phyloP scores from a whole-genome alignment of 2,113 vertebrate genomes.

The Bambusicola thoracicus region DNA sequence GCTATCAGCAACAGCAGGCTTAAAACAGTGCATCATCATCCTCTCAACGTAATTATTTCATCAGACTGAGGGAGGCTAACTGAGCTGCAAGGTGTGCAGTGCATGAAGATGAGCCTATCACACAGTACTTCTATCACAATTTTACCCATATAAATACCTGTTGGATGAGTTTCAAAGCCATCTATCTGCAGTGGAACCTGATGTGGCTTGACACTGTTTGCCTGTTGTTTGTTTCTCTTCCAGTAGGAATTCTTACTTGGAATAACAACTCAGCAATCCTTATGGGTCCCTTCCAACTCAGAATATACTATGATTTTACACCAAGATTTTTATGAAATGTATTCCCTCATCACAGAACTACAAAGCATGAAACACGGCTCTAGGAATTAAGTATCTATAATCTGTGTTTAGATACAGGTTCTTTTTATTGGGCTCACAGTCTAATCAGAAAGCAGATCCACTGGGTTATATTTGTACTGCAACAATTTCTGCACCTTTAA shows the following conservation, averaged over 20 bases:
- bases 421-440: background rate
- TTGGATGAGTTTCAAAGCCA: background rate
- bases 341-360: background rate
- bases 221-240: background rate
- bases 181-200: background rate
- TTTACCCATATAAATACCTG: background rate
- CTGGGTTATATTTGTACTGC: background rate
- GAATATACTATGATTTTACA: too few relatives aligned
- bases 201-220: background rate
- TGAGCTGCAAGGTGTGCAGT: background rate
- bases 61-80: constrained; percentile 5
- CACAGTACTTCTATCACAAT: background rate
- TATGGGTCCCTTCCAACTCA: too few relatives aligned
- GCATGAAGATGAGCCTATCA: constrained; percentile 19
- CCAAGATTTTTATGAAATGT: background rate
- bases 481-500: background rate
- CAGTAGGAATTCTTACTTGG: background rate
- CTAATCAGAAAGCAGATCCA: background rate
- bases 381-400: background rate
- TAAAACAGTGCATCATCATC: background rate
- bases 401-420: background rate
- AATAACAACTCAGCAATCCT: background rate
- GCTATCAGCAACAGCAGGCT: background rate
- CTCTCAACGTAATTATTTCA: constrained; percentile 28
- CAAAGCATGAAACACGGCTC: background rate